Evolutionary conservation across 2,113 vertebrate species (phyloP), one percentile per base, ranked within the genome.

Genomic region (Hymenochirus boettgeri): DNA sequence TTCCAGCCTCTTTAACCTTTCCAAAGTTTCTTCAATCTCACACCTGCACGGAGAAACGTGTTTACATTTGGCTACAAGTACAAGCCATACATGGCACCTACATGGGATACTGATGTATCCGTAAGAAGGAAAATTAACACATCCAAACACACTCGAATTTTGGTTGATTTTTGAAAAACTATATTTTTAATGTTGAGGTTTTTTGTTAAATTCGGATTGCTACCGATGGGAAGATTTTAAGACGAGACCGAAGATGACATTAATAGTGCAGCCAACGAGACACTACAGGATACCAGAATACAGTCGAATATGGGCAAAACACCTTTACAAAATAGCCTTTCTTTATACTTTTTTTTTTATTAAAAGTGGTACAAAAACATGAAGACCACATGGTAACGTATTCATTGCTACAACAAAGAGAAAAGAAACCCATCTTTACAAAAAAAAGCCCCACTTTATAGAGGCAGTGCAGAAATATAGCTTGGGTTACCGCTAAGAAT

Each of bases 1-100:
- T 83, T 99, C 96, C 80, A 99, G 84, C 85, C 91, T 95, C 88
- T 98, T 98, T 75, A 99, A 91, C 59, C 94, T 88, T 71, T 99
- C 95, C 29, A 99, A 90, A 33, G 95, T 99, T 61, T 93, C 96
- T 79, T 99, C 96, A 55, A 99, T 99, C 86, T 99, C 96, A 77
- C 84, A 93, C 85, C 96, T 99, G 80, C 70, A 76, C 12, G 50
- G 69, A 63, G 79, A 62, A 77, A 80, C 69, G 61, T 76, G 12
- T 76, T 81, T 76, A 50, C 11, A 13, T 75, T 73, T 75, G 46
- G 18, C 8, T 48, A 23, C 3, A 48, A 19, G 18, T 4, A 48
- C 21, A 48, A n/a, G n/a, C n/a, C n/a, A n/a, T n/a, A n/a, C n/a
- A n/a, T n/a, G n/a, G n/a, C n/a, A n/a, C n/a, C n/a, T n/a, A n/a